Conservation (phyloP, 2,888 invertebrate species). For the Globia sparganii region DNA sequence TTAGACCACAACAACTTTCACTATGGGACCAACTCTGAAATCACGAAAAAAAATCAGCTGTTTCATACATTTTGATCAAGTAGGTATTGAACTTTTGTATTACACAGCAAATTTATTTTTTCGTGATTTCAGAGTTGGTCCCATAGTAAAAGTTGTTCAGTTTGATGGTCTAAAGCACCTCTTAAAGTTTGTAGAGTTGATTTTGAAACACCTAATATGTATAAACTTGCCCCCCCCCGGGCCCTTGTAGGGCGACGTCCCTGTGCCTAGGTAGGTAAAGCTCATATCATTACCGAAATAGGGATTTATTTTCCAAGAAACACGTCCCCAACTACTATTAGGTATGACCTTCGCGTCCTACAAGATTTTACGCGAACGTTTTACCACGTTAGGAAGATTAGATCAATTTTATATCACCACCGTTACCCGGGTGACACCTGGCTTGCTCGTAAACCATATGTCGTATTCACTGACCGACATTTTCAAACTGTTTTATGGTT, state of each 20-base stretch:
- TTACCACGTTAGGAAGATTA: conserved; percentile 64
- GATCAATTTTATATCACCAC: conserved; percentile 67
- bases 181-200: too few species aligned
- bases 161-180: too few species aligned
- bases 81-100: too few species aligned
- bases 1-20: too few species aligned
- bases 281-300: background rate
- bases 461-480: conserved; percentile 76
- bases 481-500: conserved; percentile 70
- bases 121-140: too few species aligned
- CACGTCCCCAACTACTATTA: conserved; percentile 49
- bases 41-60: too few species aligned
- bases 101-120: too few species aligned
- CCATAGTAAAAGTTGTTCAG: too few species aligned
- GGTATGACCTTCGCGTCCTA: conserved; percentile 48
- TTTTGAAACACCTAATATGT: too few species aligned
- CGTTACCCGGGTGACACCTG: conserved; percentile 65
- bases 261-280: background rate
- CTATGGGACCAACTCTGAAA: too few species aligned
- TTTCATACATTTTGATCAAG: too few species aligned
- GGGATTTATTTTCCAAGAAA: conserved; percentile 36
- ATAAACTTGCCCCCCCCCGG: background rate
- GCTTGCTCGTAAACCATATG: conserved; percentile 65
- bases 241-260: background rate
- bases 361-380: conserved; percentile 64